A percentile compares a stretch with the other conserved stretches of the same genome.
phyloP scores from a whole-genome alignment of 2,113 vertebrate species.

The Microcebus jonahi region DNA sequence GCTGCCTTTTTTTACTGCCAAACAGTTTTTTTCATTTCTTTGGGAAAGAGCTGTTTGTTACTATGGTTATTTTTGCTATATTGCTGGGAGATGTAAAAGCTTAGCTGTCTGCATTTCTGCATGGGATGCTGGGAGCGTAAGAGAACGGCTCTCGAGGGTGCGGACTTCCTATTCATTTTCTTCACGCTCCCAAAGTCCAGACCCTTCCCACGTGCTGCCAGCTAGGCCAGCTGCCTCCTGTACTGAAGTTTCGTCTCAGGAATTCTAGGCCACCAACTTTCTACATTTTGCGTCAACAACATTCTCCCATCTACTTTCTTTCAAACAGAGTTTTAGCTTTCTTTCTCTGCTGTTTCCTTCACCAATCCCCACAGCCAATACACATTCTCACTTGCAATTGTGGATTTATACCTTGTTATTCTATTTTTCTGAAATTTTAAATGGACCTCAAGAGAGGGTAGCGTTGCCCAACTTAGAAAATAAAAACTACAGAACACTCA shows the following conservation, averaged over 20 bases:
- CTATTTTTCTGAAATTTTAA: background rate
- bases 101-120: background rate
- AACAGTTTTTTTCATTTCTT: background rate
- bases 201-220: background rate
- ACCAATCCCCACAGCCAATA: background rate
- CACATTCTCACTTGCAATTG: background rate
- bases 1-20: background rate
- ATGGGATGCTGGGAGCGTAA: background rate
- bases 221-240: background rate
- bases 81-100: background rate
- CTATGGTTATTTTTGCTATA: background rate
- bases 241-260: accelerated
- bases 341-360: background rate
- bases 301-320: background rate
- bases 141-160: background rate
- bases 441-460: background rate
- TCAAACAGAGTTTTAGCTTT: background rate
- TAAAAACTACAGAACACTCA: background rate
- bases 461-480: background rate
- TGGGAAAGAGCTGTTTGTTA: background rate
- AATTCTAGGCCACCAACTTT: too few species aligned
- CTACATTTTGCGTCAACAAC: background rate
- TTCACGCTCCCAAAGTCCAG: background rate
- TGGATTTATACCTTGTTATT: background rate
- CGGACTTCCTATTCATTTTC: background rate